Conservation (phyloP, 2,888 invertebrate genomes). For the Apoda limacodes region DNA sequence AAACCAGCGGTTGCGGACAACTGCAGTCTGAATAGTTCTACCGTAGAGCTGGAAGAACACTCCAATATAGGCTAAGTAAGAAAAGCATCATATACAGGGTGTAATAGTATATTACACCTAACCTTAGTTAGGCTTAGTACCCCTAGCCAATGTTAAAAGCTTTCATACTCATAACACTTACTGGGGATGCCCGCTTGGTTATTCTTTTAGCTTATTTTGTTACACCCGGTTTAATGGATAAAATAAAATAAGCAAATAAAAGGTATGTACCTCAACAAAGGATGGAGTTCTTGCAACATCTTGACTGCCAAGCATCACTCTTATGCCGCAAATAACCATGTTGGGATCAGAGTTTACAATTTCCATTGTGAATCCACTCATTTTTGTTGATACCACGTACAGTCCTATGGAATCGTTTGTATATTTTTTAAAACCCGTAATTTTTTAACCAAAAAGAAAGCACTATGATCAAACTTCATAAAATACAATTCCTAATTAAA, state of each 20-base stretch:
- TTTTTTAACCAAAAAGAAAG: conserved; percentile 4
- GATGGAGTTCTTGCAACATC: conserved; percentile 83
- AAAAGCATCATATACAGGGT: too few relatives aligned
- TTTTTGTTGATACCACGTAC: conserved; percentile 93
- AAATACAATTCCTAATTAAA: too few relatives aligned
- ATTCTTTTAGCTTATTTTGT: too few relatives aligned
- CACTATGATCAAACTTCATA: not conserved
- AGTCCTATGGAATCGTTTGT: too few relatives aligned
- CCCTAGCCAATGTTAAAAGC: too few relatives aligned
- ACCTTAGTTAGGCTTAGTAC: too few relatives aligned
- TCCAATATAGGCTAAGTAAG: too few relatives aligned
- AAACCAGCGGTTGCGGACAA: conserved; percentile 90
- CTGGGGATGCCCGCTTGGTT: too few relatives aligned
- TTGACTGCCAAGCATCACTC: conserved; percentile 88
- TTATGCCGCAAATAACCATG: conserved; percentile 89
- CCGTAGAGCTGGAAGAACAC: conserved; percentile 73
- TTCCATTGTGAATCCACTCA: conserved; percentile 90
- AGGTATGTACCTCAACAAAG: conserved; percentile 72
- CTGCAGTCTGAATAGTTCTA: conserved; percentile 76
- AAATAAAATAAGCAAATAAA: not conserved
- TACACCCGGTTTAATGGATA: too few relatives aligned
- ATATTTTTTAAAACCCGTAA: too few relatives aligned
- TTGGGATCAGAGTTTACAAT: conserved; percentile 88
- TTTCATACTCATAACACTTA: too few relatives aligned
- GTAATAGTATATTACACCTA: too few relatives aligned